A percentile compares a stretch with the other conserved stretches of the same genome.
These are phyloP conservation scores for Mallotus villosus DNA, from an alignment of 2,797 vertebrate genomes.

Conservation along the genomic window DNA sequence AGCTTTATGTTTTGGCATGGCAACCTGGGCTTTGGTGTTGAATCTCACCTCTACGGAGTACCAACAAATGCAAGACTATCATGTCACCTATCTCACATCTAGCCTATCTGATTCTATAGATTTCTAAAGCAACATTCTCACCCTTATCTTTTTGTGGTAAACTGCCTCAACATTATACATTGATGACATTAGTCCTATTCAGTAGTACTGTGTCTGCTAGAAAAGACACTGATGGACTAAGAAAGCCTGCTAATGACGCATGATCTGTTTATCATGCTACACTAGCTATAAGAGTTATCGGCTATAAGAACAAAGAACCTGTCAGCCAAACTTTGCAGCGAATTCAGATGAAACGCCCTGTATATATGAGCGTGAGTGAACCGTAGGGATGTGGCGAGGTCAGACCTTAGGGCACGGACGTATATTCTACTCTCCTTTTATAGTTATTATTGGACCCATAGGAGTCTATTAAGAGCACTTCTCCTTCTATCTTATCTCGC, in stretches of 20 bases:
- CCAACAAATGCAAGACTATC: too few relatives aligned
- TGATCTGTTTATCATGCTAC: conserved; percentile 25
- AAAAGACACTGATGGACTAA: neutral
- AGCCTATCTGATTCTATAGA: neutral
- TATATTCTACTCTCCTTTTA: neutral
- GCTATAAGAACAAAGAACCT: conserved; percentile 17
- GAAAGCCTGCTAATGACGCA: neutral
- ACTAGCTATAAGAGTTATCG: conserved; percentile 4
- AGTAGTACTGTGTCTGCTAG: too few relatives aligned
- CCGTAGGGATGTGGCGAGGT: conserved; percentile 19
- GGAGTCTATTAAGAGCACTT: conserved; percentile 21
- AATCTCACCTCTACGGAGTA: too few relatives aligned
- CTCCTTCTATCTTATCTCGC: conserved; percentile 10
- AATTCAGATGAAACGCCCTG: conserved; percentile 16
- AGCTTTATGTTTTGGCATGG: neutral
- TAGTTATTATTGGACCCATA: conserved; percentile 21
- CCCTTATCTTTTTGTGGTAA: neutral
- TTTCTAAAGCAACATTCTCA: neutral
- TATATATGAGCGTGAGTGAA: conserved; percentile 36
- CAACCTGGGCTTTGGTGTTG: neutral
- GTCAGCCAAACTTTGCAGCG: conserved; percentile 15
- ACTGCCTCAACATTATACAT: too few relatives aligned
- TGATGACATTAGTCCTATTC: too few relatives aligned
- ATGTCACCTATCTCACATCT: too few relatives aligned
- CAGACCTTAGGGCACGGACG: neutral